phyloP scores from a whole-genome alignment of 2,113 vertebrate genomes.

The Callithrix jacchus region DNA sequence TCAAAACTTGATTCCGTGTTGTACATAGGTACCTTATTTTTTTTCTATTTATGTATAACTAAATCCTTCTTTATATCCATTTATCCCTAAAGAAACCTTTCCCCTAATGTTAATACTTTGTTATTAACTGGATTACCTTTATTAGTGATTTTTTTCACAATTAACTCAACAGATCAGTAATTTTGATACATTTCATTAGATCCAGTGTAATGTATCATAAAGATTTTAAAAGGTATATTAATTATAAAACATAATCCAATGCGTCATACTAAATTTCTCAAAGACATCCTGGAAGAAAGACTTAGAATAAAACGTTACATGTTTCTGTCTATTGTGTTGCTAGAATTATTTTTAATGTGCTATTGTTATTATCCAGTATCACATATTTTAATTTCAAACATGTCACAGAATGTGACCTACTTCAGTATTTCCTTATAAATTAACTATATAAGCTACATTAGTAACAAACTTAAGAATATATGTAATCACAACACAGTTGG shows the following conservation, averaged over 20 bases:
- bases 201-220: not conserved
- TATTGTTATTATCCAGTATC: not conserved
- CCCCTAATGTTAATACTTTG: not conserved
- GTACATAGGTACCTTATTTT: not conserved
- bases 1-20: not conserved
- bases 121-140: slow-evolving; percentile 6
- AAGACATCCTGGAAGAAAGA: not conserved
- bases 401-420: not conserved
- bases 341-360: not conserved
- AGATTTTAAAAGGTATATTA: not conserved
- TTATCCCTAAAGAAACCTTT: slow-evolving; percentile 25
- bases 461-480: not conserved
- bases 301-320: slow-evolving; percentile 36
- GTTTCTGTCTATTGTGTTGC: not conserved
- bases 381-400: slow-evolving; percentile 5
- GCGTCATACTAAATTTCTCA: not conserved
- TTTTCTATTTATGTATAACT: not conserved
- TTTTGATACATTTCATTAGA: slow-evolving; percentile 35
- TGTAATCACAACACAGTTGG: not conserved
- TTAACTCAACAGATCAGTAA: slow-evolving; percentile 15
- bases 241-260: slow-evolving; percentile 30
- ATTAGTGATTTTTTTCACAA: slow-evolving; percentile 24
- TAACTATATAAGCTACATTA: not conserved
- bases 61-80: not conserved
- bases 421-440: not conserved